These are phyloP conservation scores for Theocolax elegans DNA, from an alignment of 1,140 invertebrate genomes.

Conservation along the genomic window DNA sequence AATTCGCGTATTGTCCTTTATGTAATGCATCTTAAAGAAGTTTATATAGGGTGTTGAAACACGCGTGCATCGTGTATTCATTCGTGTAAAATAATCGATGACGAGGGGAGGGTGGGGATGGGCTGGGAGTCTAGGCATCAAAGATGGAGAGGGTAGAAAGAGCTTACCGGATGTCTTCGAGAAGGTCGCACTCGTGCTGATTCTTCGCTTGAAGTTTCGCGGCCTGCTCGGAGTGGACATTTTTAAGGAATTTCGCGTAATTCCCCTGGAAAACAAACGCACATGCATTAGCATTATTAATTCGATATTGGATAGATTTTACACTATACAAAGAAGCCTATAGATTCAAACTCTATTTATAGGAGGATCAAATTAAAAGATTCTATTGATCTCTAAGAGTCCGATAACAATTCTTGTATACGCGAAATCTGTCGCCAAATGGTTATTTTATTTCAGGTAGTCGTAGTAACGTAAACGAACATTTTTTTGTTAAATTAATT, in stretches of 20 bases:
- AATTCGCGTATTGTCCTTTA: constrained; percentile 5
- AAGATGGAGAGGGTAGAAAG: neutral
- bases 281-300: too few species aligned
- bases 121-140: neutral
- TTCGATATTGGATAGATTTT: too few species aligned
- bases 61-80: neutral
- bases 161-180: constrained; percentile 88
- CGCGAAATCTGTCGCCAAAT: too few species aligned
- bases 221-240: constrained; percentile 91
- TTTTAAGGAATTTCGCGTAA: constrained; percentile 89
- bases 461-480: too few species aligned
- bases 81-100: constrained; percentile 17
- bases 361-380: too few species aligned
- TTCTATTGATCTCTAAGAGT: too few species aligned
- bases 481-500: too few species aligned
- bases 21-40: constrained; percentile 12
- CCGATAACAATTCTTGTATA: too few species aligned
- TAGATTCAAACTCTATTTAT: too few species aligned
- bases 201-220: constrained; percentile 93
- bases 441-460: too few species aligned
- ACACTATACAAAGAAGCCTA: too few species aligned
- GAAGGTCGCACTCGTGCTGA: constrained; percentile 93
- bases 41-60: neutral
- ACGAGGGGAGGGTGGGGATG: neutral
- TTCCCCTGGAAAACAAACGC: constrained; percentile 85